Conservation (phyloP, 2,113 vertebrate species). For the Tragelaphus scriptus region DNA sequence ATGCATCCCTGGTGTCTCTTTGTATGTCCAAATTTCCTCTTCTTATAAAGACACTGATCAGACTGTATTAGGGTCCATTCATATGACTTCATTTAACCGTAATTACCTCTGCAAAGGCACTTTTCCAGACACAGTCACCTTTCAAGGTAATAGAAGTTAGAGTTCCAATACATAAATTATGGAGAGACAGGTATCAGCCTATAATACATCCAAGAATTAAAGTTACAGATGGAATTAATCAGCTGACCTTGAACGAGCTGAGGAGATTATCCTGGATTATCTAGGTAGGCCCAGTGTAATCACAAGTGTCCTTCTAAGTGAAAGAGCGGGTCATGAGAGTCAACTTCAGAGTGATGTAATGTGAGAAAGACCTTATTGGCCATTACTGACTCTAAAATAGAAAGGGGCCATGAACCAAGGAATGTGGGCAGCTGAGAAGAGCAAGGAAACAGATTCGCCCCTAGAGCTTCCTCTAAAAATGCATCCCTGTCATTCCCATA, state of each 20-base stretch:
- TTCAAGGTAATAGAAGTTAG: background rate
- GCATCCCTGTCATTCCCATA: background rate
- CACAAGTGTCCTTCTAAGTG: background rate
- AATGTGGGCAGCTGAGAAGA: background rate
- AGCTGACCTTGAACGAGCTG: background rate
- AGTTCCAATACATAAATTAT: background rate
- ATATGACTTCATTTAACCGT: background rate
- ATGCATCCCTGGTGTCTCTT: background rate
- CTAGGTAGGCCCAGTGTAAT: background rate
- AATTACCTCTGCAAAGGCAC: background rate
- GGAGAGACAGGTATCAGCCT: background rate
- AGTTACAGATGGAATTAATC: background rate
- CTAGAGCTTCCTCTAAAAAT: background rate
- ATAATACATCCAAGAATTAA: background rate
- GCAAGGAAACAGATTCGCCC: background rate
- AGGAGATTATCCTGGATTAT: background rate
- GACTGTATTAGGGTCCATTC: background rate
- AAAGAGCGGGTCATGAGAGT: background rate
- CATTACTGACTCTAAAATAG: background rate
- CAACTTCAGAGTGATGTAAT: background rate
- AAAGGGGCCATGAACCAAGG: background rate
- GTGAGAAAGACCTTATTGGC: background rate
- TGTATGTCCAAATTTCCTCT: background rate
- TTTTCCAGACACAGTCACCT: background rate
- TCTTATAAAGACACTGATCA: background rate